Evolutionary conservation across 2,888 invertebrate species (phyloP), one percentile per base, ranked within the genome.

Genomic region (Pollenia angustigena): DNA sequence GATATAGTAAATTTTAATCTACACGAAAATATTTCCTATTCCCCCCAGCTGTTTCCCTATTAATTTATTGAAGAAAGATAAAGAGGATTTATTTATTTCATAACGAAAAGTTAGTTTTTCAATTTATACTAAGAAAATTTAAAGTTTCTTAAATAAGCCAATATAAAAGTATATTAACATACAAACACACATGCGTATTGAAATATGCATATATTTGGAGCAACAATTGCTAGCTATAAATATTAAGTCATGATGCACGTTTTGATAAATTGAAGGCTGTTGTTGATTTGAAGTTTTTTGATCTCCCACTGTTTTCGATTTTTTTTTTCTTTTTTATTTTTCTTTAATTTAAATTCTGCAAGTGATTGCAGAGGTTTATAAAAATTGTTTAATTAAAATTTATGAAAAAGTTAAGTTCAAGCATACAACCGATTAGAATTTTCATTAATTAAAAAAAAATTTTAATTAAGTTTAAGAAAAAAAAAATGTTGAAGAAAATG

Each of bases 231-330:
- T 18, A 54, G 11, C 40, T 60, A 42, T 42, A 12, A 12, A 42
- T 64, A 23, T 64, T 42, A 68, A 72, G 56, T 68, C 64, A 64
- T 56, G 85, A 82, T 85, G 68, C 85, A 85, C 85, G 85, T 82
- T 85, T 79, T 69, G 81, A 82, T 85, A 82, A 82, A 85, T 79
- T 78, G 85, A 82, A 85, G 81, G 85, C 62, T 85, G 76, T 66
- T 66, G 40, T 52, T 54, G 66, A 54, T 78, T 52, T 71, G n/a
- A 44, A 80, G 10, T 18, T 32, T 76, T 32, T 72, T 52, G 56
- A 75, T 76, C 54, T 75, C 80, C 80, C 68, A 80, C 80, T 80
- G 85, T 52, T 64, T 62, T 3, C 42, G 16, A 60, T 68, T 58
- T 44, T 23, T 4, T 60, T 81, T 81, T 62, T 18, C 1, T 1